Evolutionary conservation across 2,113 vertebrate genomes (phyloP).

Genomic region (Cynoglossus semilaevis): DNA sequence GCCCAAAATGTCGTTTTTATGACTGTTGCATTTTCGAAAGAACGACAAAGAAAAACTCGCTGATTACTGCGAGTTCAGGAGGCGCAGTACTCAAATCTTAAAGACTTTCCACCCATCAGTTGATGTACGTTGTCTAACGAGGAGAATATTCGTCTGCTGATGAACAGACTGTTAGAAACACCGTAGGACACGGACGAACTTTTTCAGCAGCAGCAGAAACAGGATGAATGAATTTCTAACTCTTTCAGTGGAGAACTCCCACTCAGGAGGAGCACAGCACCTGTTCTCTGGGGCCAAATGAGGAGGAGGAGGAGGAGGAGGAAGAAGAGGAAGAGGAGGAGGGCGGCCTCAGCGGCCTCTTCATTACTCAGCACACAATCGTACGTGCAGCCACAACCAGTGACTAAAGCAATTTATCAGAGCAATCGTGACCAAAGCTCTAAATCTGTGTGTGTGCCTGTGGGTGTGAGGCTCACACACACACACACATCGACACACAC

Average conservation of each 20-base stretch:
- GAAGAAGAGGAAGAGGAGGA: background rate
- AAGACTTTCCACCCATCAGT: too few relatives aligned
- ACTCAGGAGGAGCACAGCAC: constrained; percentile 39
- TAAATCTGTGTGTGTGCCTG: constrained; percentile 37
- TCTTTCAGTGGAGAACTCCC: constrained; percentile 42
- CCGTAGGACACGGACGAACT: too few relatives aligned
- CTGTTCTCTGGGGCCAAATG: constrained; percentile 29
- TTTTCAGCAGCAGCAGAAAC: background rate
- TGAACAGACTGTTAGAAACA: too few relatives aligned
- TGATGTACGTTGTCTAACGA: too few relatives aligned
- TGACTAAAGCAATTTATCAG: constrained; percentile 52
- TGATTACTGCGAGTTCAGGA: too few relatives aligned
- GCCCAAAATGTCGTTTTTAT: too few relatives aligned
- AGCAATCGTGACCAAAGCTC: constrained; percentile 28
- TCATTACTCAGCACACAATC: constrained; percentile 47
- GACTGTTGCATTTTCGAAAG: too few relatives aligned
- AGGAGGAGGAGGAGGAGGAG: constrained; percentile 32
- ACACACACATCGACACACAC: too few relatives aligned
- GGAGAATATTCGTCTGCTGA: too few relatives aligned
- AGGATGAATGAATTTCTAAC: constrained; percentile 49
- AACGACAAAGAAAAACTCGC: too few relatives aligned
- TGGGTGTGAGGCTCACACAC: constrained; percentile 28
- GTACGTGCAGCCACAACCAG: constrained; percentile 22
- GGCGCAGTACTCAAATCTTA: too few relatives aligned
- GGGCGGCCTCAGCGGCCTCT: constrained; percentile 35